Evolutionary conservation across 2,113 vertebrate genomes (phyloP), one percentile per base, ranked within the genome.

Genomic region (Cichladusa arquata): DNA sequence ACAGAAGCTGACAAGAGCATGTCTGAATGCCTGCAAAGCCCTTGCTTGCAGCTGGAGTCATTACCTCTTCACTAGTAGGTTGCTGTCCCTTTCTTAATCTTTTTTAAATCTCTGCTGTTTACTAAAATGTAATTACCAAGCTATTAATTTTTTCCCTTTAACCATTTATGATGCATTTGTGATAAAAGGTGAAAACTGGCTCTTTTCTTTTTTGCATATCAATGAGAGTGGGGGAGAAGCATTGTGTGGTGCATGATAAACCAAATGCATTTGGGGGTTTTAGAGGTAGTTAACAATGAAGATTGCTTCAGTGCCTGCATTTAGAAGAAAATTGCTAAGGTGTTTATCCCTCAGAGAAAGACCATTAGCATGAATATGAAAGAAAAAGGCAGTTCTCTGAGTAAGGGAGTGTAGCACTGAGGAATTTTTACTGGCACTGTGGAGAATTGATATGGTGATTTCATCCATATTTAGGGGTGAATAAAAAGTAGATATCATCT

Each of bases 241-340:
- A 36, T 57, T 80, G 38, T 47, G 60, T 16, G 3, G 69, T 51
- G 25, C 54, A 29, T 1, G 13, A 92, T 91, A 94, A 96, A 91
- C 33, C 38, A 92, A 92, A 95, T 72, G 38, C 57, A 65, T 58
- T 72, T 85, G 62, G 20, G 34, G 36, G 70, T 86, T 91, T 96
- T 95, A 72, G 34, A 83, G 66, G 80, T 47, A 92, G 91, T 95
- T 94, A 92, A 66, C 79, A 78, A 53, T 45, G 66, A 93, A 96
- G 64, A 94, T 74, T 95, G 79, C 85, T 96, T 96, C 94, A 80
- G 36, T 78, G 82, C 50, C 53, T 90, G 66, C 92, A 93, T 94
- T 93, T 94, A 88, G 56, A 56, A 92, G 85, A 95, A 97, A 96
- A 96, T 92, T 96, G 76, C 87, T 62, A 70, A 92, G 78, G 80